Base-by-base conservation (phyloP, 1,140 invertebrate species). In the Liolophura sinensis region DNA sequence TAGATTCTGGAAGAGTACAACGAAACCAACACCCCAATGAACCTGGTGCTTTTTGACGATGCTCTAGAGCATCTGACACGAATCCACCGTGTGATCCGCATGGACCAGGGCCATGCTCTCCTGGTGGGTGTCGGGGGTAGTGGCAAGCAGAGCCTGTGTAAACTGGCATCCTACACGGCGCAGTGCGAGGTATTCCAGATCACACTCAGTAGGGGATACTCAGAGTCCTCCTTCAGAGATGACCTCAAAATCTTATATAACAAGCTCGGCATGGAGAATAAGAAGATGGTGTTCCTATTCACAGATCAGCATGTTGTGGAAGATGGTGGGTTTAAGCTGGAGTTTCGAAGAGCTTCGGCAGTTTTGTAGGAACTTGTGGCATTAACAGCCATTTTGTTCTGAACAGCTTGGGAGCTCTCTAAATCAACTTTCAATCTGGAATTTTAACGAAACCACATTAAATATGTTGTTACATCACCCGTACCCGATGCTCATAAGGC, bases 1-100 rank as follows among this genome's bases (percentile, higher is more conserved):
- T 70, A 93, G 90, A 93, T 97, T 69, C 81, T 95, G 27, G 91
- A 92, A 73, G 91, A 94, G 71, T 95, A 93, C 78, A 93, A 93
- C 77, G 92, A 93, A 61, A 87, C 69, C 63, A 58, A 84, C 68
- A 81, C 82, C 3, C 71, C 77, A 51, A 87, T 95, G 84, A 89
- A 89, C 18, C 87, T 96, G 62, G 92, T 97, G 0, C 84, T 97
- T 3, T 96, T 96, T 77, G 91, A 96, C 76, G 93, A 96, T 81
- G 94, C 92, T 46, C 82, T 96, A 40, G 92, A 96, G 73, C 93
- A 96, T 82, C 79, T 96, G 70, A 95, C 92, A 0, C 87, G 94
- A 57, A 88, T 95, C 1, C 93, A 96, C 72, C 88, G 95, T 62
- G 89, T 91, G 0, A 82, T 96, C 55, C 87, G 93, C 58, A 91